Conservation (phyloP, 2,797 vertebrate species). For the Tokudaia tokunoshimensis region DNA sequence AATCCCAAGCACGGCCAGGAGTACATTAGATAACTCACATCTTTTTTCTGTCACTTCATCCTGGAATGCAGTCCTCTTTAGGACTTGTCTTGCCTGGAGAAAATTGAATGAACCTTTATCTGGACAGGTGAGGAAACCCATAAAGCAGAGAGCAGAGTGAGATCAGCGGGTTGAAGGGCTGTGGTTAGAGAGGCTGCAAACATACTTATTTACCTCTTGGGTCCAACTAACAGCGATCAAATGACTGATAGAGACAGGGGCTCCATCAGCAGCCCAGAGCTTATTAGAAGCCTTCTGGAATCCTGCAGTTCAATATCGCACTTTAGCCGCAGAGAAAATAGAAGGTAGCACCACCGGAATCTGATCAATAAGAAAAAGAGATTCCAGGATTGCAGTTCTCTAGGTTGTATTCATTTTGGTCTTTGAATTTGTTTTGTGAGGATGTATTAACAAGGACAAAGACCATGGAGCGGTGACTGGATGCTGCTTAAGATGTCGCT, state of each 20-base stretch:
- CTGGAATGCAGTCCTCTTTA: constrained; percentile 10
- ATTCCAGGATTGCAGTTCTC: constrained; percentile 47
- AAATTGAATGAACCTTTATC: constrained; percentile 61
- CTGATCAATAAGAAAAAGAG: constrained; percentile 64
- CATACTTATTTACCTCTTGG: background rate
- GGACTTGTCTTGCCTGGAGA: constrained; percentile 41
- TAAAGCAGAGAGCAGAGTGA: background rate
- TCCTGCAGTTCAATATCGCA: background rate
- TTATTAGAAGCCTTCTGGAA: constrained; percentile 60
- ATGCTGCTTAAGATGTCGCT: background rate
- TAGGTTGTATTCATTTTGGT: constrained; percentile 25
- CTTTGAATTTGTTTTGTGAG: constrained; percentile 44
- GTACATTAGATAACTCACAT: background rate
- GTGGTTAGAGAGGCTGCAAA: background rate
- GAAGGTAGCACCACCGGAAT: constrained; percentile 29
- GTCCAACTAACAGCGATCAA: background rate
- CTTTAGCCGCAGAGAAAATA: constrained; percentile 54
- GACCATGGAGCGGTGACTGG: background rate
- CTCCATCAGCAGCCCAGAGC: background rate
- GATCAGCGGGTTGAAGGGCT: background rate
- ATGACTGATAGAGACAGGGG: background rate
- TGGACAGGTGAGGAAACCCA: constrained; percentile 13
- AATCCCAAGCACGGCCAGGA: background rate
- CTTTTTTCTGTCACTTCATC: background rate
- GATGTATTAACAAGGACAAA: constrained; percentile 17